phyloP scores from a whole-genome alignment of 2,888 invertebrate genomes.

The Dusona sp. region DNA sequence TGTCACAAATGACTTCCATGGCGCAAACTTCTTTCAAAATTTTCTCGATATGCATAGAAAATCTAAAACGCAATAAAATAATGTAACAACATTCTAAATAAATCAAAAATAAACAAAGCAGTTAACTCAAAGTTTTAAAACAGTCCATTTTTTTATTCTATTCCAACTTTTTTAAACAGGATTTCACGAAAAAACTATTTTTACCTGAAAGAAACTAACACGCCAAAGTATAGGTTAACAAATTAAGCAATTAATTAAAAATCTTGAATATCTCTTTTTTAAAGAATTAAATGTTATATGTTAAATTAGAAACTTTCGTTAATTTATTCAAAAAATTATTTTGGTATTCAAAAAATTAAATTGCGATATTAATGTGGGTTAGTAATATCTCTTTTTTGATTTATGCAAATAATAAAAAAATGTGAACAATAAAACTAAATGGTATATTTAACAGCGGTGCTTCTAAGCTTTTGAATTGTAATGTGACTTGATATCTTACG shows the following conservation, averaged over 20 bases:
- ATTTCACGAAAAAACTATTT: no score
- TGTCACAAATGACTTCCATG: constrained; percentile 78
- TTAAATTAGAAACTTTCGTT: no score
- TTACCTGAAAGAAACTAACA: constrained; percentile 69
- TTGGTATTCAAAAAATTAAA: no score
- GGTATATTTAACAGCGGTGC: neutral
- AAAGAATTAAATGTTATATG: neutral
- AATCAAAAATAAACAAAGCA: neutral
- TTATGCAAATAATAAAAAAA: neutral
- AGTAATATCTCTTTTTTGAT: neutral
- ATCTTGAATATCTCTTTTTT: neutral
- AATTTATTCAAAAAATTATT: no score
- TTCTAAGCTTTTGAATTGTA: neutral
- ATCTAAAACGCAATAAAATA: no score
- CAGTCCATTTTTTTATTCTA: no score
- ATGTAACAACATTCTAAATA: no score
- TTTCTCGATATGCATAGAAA: constrained; percentile 70
- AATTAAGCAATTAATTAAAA: neutral
- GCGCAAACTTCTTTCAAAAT: constrained; percentile 77
- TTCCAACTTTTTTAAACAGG: no score
- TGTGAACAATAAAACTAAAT: neutral
- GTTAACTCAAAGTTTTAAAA: no score
- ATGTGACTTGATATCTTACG: constrained; percentile 64
- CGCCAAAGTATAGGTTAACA: neutral
- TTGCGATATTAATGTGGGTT: no score